Conservation (phyloP, 2,797 vertebrate species). For the Oryzias sinensis region DNA sequence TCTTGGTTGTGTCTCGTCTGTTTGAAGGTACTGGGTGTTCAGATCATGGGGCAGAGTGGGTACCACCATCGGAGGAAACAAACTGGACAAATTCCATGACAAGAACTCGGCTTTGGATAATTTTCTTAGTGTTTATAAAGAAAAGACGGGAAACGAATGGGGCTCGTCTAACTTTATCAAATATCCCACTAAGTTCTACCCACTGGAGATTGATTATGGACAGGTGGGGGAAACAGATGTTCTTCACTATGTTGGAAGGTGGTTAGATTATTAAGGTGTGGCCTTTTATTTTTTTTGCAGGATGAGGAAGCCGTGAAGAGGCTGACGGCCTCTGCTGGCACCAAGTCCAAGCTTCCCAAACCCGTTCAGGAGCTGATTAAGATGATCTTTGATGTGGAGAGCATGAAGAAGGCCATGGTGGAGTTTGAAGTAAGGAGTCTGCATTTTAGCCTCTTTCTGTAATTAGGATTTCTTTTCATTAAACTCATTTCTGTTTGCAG, state of each 20-base stretch:
- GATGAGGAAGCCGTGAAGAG: conserved; percentile 96
- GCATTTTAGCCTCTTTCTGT: background rate
- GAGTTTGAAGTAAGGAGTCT: conserved; percentile 88
- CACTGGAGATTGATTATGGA: conserved; percentile 96
- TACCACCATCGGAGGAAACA: conserved; percentile 94
- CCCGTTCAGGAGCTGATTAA: conserved; percentile 93
- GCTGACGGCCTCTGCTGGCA: conserved; percentile 85
- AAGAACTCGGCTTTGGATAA: conserved; percentile 92
- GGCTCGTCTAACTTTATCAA: conserved; percentile 90
- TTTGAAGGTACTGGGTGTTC: conserved; percentile 94
- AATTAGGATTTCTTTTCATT: background rate
- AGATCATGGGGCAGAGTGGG: conserved; percentile 97
- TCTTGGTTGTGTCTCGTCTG: background rate
- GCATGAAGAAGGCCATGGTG: conserved; percentile 99
- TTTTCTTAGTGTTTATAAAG: conserved; percentile 89
- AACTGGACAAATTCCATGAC: conserved; percentile 92
- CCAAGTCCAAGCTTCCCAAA: conserved; percentile 88
- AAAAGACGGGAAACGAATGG: conserved; percentile 96
- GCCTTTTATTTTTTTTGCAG: conserved; percentile 58
- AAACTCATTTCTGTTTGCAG: conserved; percentile 60
- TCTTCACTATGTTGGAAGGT: background rate
- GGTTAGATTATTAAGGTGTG: background rate
- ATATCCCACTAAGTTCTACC: conserved; percentile 97
- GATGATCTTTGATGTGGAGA: conserved; percentile 97
- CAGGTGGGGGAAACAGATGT: conserved; percentile 79